Evolutionary conservation across 1,140 invertebrate genomes (phyloP).

Genomic region (Leptinotarsa texana): DNA sequence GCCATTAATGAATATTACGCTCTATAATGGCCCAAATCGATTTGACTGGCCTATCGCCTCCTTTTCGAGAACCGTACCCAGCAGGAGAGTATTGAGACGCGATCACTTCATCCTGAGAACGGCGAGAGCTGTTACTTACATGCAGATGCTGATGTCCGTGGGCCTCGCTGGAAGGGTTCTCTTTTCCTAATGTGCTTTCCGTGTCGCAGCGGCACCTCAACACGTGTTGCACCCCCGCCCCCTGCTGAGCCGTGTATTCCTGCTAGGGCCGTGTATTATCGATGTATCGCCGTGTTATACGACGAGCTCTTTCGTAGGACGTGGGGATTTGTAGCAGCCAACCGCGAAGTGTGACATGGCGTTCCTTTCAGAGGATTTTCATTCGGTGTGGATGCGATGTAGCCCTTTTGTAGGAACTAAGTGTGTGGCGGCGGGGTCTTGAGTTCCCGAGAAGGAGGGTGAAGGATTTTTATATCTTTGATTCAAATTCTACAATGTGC

Average conservation of each 20-base stretch:
- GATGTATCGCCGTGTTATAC: conserved; percentile 54
- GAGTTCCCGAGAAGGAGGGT: not conserved
- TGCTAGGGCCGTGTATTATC: conserved; percentile 50
- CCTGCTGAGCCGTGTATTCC: conserved; percentile 26
- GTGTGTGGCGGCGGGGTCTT: not conserved
- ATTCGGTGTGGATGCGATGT: not conserved
- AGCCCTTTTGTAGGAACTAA: not conserved
- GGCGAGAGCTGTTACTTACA: conserved; percentile 43
- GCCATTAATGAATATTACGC: not conserved
- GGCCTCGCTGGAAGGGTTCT: conserved; percentile 37
- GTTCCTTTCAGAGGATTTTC: conserved; percentile 2
- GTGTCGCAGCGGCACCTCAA: conserved; percentile 52
- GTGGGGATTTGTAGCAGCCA: conserved; percentile 46
- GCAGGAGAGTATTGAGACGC: not conserved
- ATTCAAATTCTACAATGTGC: too few relatives aligned
- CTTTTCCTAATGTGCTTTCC: conserved; percentile 53
- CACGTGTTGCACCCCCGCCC: conserved; percentile 48
- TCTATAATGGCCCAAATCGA: not conserved
- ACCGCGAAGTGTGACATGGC: conserved; percentile 46
- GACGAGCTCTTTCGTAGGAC: conserved; percentile 44
- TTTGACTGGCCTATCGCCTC: not conserved
- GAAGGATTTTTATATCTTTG: not conserved
- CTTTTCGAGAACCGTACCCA: not conserved
- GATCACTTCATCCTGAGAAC: conserved; percentile 41
- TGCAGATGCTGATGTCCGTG: conserved; percentile 44